Base-by-base conservation (phyloP, 2,113 vertebrate genomes). In the Laticauda colubrina region DNA sequence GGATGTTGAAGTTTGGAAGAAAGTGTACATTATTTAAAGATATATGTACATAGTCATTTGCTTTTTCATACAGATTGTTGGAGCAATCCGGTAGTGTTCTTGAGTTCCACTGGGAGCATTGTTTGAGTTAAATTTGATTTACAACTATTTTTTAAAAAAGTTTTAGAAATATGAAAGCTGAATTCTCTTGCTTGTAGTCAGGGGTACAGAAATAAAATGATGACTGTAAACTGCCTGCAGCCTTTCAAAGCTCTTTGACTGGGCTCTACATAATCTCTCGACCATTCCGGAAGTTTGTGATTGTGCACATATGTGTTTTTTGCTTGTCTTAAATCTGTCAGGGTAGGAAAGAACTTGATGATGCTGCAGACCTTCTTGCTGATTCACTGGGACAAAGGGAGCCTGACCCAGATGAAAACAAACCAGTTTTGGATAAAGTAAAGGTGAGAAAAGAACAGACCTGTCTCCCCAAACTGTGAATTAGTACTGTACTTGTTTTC, bases 361-460 rank as follows among this genome's bases (percentile, higher is more conserved):
- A 97, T 53, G 98, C 97, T 43, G 89, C 98, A 92, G 97, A 98
- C 96, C 93, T 97, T 88, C 96, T 98, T 4, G 97, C 98, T 5
- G 97, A 97, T 89, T 97, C 96, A 57, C 92, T 98, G 69, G 98
- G 98, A 1, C 93, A 97, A 89, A 97, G 97, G 55, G 93, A 97
- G n/a, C 97, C 97, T 4, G 97, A 98, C 48, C 97, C 97, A 11
- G 94, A 97, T 90, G 98, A 98, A 86, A 96, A 95, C 94, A 98
- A 98, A 90, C 97, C 97, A 0, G 0, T 97, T 89, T 97, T 98
- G 87, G 98, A 98, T 95, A 95, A 98, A 97, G 95, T 98, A 87
- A 98, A 98, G 98, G 98, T 98, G 96, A 95, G 9, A 92, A 56
- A 85, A 95, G 14, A 48, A 34, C 34, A 81, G 2, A 0, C 69